Conservation (phyloP, 2,888 invertebrate species). For the Hartigia nigra region DNA sequence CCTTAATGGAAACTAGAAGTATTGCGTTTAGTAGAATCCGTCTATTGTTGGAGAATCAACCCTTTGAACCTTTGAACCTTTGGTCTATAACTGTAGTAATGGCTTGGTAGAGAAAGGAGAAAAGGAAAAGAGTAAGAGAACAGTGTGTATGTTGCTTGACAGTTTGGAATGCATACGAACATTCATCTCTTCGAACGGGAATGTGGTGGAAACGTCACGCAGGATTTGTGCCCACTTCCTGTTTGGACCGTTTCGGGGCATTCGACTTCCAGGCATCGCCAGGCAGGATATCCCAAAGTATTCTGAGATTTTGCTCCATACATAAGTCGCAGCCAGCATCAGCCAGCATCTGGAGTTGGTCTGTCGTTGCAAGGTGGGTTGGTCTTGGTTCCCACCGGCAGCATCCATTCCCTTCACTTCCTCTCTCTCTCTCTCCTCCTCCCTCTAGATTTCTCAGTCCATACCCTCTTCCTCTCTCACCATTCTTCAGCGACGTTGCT, state of each 20-base stretch:
- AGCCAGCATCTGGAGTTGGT: constrained; percentile 33
- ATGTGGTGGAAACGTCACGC: not conserved
- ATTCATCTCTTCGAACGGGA: not conserved
- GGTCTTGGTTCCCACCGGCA: constrained; percentile 16
- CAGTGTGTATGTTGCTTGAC: constrained; percentile 9
- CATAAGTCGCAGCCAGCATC: constrained; percentile 23
- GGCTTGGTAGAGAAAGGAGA: not conserved
- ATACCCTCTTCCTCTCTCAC: not conserved
- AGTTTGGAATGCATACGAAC: not conserved
- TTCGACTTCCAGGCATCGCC: constrained; percentile 13
- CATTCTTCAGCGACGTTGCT: constrained; percentile 8
- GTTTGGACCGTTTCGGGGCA: constrained; percentile 7
- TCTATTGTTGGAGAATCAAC: not conserved
- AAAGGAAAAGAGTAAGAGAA: constrained; percentile 14
- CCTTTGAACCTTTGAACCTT: not conserved
- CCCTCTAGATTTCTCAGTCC: not conserved
- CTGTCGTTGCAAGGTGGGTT: constrained; percentile 26
- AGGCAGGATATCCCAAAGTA: constrained; percentile 33
- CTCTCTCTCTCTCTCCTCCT: constrained; percentile 8
- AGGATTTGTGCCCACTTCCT: constrained; percentile 16
- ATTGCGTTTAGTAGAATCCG: not conserved
- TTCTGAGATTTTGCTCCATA: constrained; percentile 28
- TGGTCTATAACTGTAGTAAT: not conserved
- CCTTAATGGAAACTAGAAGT: not conserved
- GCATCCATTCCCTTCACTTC: constrained; percentile 7